These are phyloP conservation scores for Leptodactylus fallax DNA, from an alignment of 2,797 vertebrate genomes.

Conservation along the genomic window DNA sequence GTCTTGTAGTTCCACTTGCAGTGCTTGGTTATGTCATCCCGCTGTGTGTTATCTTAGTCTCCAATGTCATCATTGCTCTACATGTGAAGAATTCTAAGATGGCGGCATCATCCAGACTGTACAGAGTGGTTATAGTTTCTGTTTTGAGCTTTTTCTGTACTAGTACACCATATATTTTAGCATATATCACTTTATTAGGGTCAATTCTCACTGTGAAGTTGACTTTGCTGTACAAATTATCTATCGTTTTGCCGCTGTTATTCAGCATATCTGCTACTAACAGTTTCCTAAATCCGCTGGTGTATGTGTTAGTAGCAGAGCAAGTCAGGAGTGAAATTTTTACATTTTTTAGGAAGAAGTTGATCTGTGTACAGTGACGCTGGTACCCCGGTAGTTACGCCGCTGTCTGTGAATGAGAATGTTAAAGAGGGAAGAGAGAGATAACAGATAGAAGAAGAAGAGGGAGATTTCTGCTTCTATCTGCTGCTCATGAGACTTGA, in stretches of 20 bases:
- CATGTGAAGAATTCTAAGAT: not conserved
- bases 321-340: not conserved
- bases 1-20: not conserved
- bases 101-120: constrained; percentile 17
- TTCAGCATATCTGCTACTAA: not conserved
- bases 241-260: not conserved
- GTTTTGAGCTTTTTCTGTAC: constrained; percentile 38
- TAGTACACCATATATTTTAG: constrained; percentile 23
- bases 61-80: constrained; percentile 22
- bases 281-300: not conserved
- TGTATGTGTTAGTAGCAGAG: not conserved
- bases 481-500: too few species aligned
- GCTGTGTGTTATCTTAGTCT: constrained; percentile 13
- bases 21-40: constrained; percentile 41
- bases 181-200: not conserved
- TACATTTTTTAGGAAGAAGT: not conserved
- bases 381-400: too few species aligned
- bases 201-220: not conserved
- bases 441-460: too few species aligned
- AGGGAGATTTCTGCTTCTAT: too few species aligned
- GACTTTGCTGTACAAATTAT: not conserved
- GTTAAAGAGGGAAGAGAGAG: too few species aligned
- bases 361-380: too few species aligned
- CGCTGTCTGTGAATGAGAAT: too few species aligned
- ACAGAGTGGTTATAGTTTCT: not conserved